Evolutionary conservation across 1,140 invertebrate genomes (phyloP), one percentile per base, ranked within the genome.

Genomic region (Radopholus similis): DNA sequence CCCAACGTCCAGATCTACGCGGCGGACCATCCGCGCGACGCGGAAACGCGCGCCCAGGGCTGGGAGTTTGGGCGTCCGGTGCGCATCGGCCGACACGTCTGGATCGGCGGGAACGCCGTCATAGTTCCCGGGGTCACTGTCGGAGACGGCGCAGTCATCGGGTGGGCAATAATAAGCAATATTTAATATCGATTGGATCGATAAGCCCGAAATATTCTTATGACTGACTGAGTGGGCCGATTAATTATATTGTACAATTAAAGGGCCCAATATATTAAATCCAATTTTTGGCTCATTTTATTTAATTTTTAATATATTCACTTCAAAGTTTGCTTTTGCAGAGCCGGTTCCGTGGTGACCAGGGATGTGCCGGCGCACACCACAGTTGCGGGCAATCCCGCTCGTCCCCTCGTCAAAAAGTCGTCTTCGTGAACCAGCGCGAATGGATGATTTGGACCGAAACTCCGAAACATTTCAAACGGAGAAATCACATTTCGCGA

Each of bases 121-220:
- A 77, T 80, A 49, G 56, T 71, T 13, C 75, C 77, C 1, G 77
- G 77, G 5, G 77, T 80, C 5, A 79, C 72, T 3, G 74, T 80
- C 57, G 77, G 77, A 0, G 68, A 79, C 60, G 68, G 64, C 53
- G 73, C 73, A 3, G 58, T 68, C 18, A 67, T 80, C 44, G 77
- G 74, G 57, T 57, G n/a, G n/a, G n/a, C n/a, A n/a, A n/a, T n/a
- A n/a, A n/a, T n/a, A n/a, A n/a, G n/a, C n/a, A n/a, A n/a, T n/a
- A n/a, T n/a, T n/a, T n/a, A n/a, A n/a, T n/a, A n/a, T n/a, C n/a
- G n/a, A n/a, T n/a, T n/a, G n/a, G n/a, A n/a, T n/a, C n/a, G n/a
- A n/a, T n/a, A n/a, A n/a, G n/a, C n/a, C n/a, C n/a, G n/a, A n/a
- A n/a, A n/a, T n/a, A n/a, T n/a, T n/a, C n/a, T n/a, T n/a, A n/a